Conservation (phyloP, 1,140 invertebrate genomes). For the Sarcophaga peregrina region DNA sequence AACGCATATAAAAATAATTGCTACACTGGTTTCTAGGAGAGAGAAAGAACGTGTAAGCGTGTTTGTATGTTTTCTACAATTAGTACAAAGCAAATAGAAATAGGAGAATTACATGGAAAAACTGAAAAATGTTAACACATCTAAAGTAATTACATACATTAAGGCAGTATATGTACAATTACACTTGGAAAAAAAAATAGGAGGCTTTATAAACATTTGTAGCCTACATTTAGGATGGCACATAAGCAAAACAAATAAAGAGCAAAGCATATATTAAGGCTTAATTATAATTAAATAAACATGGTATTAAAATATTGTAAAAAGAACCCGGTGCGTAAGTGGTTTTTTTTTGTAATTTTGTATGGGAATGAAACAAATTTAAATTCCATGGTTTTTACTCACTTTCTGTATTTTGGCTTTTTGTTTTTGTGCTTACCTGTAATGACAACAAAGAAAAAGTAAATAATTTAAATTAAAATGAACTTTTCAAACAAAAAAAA, state of each 20-base stretch:
- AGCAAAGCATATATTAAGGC: not conserved
- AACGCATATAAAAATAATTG: not conserved
- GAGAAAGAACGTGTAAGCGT: not conserved
- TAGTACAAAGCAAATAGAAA: not conserved
- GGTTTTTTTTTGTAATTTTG: too few species aligned
- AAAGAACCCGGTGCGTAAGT: not conserved
- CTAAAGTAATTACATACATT: slow-evolving; percentile 7
- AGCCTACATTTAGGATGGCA: not conserved
- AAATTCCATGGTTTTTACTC: not conserved
- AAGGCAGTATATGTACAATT: not conserved
- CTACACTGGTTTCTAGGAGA: not conserved
- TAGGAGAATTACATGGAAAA: not conserved
- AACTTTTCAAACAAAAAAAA: not conserved
- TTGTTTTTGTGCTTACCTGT: not conserved
- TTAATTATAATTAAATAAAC: slow-evolving; percentile 23
- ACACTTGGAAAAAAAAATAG: not conserved
- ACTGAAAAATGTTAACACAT: not conserved
- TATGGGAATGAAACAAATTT: not conserved
- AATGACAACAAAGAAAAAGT: not conserved
- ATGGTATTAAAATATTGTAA: not conserved
- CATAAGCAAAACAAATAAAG: not conserved
- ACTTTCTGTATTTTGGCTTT: not conserved
- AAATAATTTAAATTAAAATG: not conserved
- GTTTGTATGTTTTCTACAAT: not conserved
- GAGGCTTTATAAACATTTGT: not conserved